Percentiles rank a stretch among this genome's conserved stretches.
phyloP scores from a whole-genome alignment of 2,797 vertebrate species.

The Ibycter americanus region DNA sequence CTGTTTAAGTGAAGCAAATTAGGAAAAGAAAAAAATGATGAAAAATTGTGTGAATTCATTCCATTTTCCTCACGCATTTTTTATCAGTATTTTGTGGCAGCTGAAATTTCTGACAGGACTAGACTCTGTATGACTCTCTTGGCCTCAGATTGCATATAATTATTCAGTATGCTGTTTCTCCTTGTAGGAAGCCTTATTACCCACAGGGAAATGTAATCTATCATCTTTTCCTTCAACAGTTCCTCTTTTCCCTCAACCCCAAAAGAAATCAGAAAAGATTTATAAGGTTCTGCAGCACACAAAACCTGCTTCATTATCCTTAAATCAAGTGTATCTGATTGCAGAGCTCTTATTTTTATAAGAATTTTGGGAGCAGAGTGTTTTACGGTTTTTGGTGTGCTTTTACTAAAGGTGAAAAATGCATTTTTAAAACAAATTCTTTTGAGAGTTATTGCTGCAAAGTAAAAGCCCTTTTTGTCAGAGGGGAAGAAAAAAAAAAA shows the following conservation, averaged over 20 bases:
- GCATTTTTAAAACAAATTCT: neutral
- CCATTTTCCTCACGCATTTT: neutral
- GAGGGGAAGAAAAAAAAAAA: neutral
- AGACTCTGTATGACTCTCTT: neutral
- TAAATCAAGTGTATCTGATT: neutral
- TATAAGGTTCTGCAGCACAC: neutral
- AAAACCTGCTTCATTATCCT: neutral
- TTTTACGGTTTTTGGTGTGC: neutral
- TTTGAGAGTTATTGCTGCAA: neutral
- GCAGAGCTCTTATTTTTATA: neutral
- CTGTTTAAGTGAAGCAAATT: neutral
- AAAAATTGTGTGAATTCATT: neutral
- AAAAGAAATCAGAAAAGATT: constrained; percentile 12
- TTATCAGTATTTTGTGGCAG: neutral
- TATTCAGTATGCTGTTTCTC: neutral
- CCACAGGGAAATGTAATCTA: constrained; percentile 10
- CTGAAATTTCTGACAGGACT: neutral
- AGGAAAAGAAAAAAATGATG: neutral
- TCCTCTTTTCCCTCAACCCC: neutral
- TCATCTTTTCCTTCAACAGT: constrained; percentile 6
- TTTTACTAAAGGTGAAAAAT: neutral
- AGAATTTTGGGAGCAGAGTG: neutral
- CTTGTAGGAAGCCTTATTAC: constrained; percentile 18
- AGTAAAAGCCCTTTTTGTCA: neutral
- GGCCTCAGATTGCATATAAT: neutral